Percentiles rank a stretch among this genome's conserved stretches.
These are phyloP conservation scores for Microcebus tavaratra DNA, from an alignment of 2,113 vertebrate species.

Conservation along the genomic window DNA sequence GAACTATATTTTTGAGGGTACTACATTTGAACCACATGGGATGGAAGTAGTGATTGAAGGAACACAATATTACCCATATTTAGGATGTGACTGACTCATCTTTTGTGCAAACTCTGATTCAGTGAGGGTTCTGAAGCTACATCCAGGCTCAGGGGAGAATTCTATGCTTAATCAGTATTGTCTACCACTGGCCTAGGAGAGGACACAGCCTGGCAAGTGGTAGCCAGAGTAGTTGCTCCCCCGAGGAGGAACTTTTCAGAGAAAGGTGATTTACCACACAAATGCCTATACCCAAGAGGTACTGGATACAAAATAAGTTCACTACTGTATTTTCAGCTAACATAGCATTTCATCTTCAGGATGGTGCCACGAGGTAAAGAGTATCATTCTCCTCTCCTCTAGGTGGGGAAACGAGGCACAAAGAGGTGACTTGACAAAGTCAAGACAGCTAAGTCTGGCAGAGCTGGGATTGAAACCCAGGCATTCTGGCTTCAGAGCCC, in stretches of 20 bases:
- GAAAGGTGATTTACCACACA: neutral
- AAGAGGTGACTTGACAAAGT: neutral
- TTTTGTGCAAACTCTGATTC: neutral
- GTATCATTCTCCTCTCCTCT: neutral
- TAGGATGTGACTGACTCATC: neutral
- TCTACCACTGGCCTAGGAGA: neutral
- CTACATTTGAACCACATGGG: neutral
- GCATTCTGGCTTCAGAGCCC: neutral
- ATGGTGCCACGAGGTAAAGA: neutral
- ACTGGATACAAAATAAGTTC: neutral
- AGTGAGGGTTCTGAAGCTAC: neutral
- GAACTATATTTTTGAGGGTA: neutral
- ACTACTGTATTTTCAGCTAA: neutral
- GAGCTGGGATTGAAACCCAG: neutral
- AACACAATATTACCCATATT: neutral
- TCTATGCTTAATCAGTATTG: neutral
- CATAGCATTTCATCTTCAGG: neutral
- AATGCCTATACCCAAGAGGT: neutral
- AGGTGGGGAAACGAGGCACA: neutral
- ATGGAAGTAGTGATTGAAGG: neutral
- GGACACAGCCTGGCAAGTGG: neutral
- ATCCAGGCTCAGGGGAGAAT: neutral
- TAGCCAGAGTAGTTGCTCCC: neutral
- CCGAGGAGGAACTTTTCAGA: neutral
- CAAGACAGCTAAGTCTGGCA: neutral